Percentiles rank a stretch among this genome's conserved stretches.
phyloP scores from a whole-genome alignment of 2,113 vertebrate species.

The Istiophorus platypterus region DNA sequence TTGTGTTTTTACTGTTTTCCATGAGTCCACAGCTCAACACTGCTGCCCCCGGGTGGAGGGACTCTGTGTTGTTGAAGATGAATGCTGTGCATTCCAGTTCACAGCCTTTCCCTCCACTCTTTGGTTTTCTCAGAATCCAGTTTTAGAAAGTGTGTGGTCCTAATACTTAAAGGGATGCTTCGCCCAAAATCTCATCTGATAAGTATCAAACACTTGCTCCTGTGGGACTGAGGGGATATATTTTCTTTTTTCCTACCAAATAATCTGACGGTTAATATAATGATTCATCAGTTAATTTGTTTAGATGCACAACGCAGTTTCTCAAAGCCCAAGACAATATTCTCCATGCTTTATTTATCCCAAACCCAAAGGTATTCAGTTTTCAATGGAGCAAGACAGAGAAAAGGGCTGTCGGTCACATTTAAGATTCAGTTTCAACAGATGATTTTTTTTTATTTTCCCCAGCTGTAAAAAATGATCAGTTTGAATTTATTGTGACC shows the following conservation, averaged over 20 bases:
- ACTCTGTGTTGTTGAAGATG: slow-evolving; percentile 53
- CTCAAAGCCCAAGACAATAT: too few relatives aligned
- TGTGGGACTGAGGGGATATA: neutral
- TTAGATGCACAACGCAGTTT: too few relatives aligned
- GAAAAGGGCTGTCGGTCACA: too few relatives aligned
- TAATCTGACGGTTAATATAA: too few relatives aligned
- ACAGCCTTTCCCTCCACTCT: slow-evolving; percentile 42
- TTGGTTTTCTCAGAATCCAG: neutral
- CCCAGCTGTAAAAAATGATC: too few relatives aligned
- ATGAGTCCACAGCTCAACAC: neutral
- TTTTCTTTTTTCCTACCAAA: neutral
- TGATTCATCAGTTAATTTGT: too few relatives aligned
- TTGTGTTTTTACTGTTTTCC: slow-evolving; percentile 4
- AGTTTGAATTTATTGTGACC: too few relatives aligned
- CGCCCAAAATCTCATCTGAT: neutral
- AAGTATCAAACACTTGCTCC: neutral
- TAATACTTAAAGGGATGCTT: slow-evolving; percentile 15
- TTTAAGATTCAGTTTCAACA: too few relatives aligned
- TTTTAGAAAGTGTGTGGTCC: slow-evolving; percentile 10
- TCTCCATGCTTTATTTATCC: neutral
- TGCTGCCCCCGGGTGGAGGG: slow-evolving; percentile 60
- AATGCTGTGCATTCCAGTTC: slow-evolving; percentile 74
- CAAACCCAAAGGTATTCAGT: too few relatives aligned
- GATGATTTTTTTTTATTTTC: too few relatives aligned
- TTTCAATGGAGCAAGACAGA: too few relatives aligned